Evolutionary conservation across 2,888 invertebrate species (phyloP), one percentile per base, ranked within the genome.

Genomic region (Phymatocera aterrima): DNA sequence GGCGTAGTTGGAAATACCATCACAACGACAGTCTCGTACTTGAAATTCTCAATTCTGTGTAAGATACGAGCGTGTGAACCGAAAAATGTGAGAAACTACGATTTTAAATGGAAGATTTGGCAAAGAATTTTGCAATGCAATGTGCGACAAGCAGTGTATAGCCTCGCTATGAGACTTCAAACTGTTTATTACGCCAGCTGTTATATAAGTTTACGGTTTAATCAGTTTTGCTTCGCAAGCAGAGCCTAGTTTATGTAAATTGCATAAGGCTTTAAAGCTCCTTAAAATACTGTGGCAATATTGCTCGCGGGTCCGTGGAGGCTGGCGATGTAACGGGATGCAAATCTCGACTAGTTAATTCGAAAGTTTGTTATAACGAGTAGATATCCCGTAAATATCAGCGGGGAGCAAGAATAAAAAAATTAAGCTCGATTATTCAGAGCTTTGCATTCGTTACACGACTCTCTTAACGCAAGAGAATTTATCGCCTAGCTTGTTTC

Each of bases 271-370:
- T 54, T 78, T 79, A 79, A 84, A 84, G 84, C 84, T 80, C 81
- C 82, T 85, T 86, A 83, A 84, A 85, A 83, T 81, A 80, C 79
- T 68, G 80, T 78, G 64, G 75, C 77, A 61, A 77, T 79, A 77
- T 77, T 77, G 75, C 75, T 77, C 57, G 60, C 51, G 54, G 34
- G 48, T 70, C 54, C 79, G 77, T 64, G 77, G 48, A 80, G 61
- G 77, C 60, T 74, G 65, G 46, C 57, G 43, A 57, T 74, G 78
- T 86, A 87, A 86, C 85, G 85, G 78, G 40, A 87, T 87, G 87
- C 85, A 87, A 87, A 87, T 87, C 87, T 85, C 85, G 81, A 83
- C 83, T 84, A 83, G 43, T 46, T 46, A 57, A 85, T 84, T 82
- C 83, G 79, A 86, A 87, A 87, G 85, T 87, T 87, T 84, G 83